Evolutionary conservation across 2,888 invertebrate species (phyloP).

Genomic region (Troglohyphantes excavatus): DNA sequence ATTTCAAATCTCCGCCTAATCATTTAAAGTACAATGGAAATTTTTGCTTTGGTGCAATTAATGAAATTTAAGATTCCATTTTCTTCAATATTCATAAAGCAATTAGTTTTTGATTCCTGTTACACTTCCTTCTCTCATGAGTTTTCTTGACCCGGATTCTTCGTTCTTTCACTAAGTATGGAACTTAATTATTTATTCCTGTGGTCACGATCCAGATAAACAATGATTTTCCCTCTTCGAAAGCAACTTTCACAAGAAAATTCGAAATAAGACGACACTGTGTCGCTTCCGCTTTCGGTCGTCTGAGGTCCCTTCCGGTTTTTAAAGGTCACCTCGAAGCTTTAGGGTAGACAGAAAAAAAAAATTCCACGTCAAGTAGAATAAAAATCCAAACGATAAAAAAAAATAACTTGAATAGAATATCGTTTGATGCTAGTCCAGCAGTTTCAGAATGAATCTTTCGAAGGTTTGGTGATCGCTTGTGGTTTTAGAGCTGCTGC

Average conservation of each 20-base stretch:
- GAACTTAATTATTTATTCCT: background rate
- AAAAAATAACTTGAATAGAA: conserved; percentile 31
- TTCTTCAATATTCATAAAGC: too few species aligned
- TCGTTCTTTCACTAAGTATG: background rate
- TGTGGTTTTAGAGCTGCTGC: conserved; percentile 37
- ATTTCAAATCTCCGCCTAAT: too few species aligned
- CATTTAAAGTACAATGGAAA: too few species aligned
- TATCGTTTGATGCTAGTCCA: conserved; percentile 7
- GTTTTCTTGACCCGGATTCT: background rate
- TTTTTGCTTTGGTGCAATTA: too few species aligned
- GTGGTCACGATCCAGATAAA: background rate
- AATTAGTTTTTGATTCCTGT: too few species aligned
- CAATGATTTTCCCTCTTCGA: conserved; percentile 6
- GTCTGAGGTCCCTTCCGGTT: conserved; percentile 75
- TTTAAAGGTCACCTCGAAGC: conserved; percentile 66
- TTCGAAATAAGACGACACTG: conserved; percentile 30
- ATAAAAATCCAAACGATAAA: conserved; percentile 11
- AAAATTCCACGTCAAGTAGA: conserved; percentile 19
- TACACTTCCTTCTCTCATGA: too few species aligned
- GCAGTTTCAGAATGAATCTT: background rate
- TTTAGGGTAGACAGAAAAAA: conserved; percentile 68
- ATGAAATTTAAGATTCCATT: too few species aligned
- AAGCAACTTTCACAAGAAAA: conserved; percentile 24
- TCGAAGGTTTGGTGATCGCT: background rate
- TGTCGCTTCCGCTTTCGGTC: conserved; percentile 40